Conservation (phyloP, 2,888 invertebrate species). For the Microchrysa polita region DNA sequence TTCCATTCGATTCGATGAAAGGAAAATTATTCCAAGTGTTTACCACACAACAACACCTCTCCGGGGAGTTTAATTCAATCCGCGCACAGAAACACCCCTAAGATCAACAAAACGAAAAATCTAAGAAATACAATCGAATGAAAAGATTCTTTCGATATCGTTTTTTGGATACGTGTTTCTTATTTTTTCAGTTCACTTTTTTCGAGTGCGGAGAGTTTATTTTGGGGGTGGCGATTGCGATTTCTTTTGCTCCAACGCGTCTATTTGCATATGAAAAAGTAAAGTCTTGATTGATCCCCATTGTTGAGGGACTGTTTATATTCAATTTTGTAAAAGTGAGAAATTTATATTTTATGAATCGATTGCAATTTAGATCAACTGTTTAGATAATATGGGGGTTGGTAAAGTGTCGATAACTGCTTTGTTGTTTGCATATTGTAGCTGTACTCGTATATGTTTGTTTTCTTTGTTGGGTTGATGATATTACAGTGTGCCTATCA, state of each 20-base stretch:
- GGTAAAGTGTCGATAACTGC: too few relatives aligned
- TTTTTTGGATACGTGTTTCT: constrained; percentile 12
- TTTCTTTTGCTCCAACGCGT: background rate
- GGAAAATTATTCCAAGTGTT: constrained; percentile 49
- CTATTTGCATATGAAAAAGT: constrained; percentile 2
- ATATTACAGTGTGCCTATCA: too few relatives aligned
- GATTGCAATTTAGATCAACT: constrained; percentile 6
- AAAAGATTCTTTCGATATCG: constrained; percentile 20
- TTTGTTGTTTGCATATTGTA: too few relatives aligned
- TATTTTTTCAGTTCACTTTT: constrained; percentile 38
- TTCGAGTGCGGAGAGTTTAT: too few relatives aligned
- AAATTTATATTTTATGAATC: constrained; percentile 12
- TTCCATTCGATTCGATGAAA: constrained; percentile 5
- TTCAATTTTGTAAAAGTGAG: constrained; percentile 1
- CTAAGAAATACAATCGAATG: constrained; percentile 4
- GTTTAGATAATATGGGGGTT: background rate
- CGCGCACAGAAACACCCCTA: constrained; percentile 8
- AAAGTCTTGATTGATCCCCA: constrained; percentile 13
- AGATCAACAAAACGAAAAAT: too few relatives aligned
- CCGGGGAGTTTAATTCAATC: constrained; percentile 49
- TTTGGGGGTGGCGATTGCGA: too few relatives aligned
- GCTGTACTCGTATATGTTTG: too few relatives aligned
- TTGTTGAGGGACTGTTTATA: background rate
- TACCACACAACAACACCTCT: constrained; percentile 46
- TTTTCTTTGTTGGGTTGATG: too few relatives aligned